Conservation (phyloP, 2,888 invertebrate genomes). For the Yponomeuta plumbellus region DNA sequence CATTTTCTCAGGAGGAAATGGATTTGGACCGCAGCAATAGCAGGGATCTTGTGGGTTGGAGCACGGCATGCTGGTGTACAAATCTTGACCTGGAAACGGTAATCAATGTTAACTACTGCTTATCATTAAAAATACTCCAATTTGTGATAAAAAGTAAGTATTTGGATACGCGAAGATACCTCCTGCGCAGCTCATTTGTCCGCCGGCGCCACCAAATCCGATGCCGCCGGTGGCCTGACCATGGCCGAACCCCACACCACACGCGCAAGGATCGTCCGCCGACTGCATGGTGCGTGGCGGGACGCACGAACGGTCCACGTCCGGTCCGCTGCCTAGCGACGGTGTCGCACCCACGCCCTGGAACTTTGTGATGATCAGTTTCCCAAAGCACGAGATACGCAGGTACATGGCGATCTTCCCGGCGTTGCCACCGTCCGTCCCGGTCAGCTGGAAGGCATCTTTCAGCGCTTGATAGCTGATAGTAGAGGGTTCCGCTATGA, state of each 20-base stretch:
- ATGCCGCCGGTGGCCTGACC: conserved; percentile 21
- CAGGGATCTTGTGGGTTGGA: conserved; percentile 52
- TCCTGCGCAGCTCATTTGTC: background rate
- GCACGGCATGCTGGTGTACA: conserved; percentile 57
- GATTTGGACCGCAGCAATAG: conserved; percentile 56
- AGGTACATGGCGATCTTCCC: conserved; percentile 79
- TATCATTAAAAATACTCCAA: too few species aligned
- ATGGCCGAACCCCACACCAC: conserved; percentile 42
- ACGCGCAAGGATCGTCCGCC: conserved; percentile 52
- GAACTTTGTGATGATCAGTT: conserved; percentile 80
- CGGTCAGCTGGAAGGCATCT: conserved; percentile 75
- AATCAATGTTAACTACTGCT: conserved; percentile 16
- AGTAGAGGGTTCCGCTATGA: conserved; percentile 59
- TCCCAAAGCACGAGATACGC: conserved; percentile 80
- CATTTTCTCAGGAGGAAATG: conserved; percentile 43
- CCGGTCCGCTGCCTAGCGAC: conserved; percentile 35
- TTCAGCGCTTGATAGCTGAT: conserved; percentile 77
- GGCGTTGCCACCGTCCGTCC: conserved; percentile 63
- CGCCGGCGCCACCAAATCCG: background rate
- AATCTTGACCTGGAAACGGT: conserved; percentile 40
- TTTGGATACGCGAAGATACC: background rate
- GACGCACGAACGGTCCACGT: conserved; percentile 51
- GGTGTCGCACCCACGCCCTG: conserved; percentile 60
- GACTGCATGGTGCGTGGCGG: conserved; percentile 49
- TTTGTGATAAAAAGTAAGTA: too few species aligned